phyloP scores from a whole-genome alignment of 2,888 invertebrate genomes.

The Spisula solida region DNA sequence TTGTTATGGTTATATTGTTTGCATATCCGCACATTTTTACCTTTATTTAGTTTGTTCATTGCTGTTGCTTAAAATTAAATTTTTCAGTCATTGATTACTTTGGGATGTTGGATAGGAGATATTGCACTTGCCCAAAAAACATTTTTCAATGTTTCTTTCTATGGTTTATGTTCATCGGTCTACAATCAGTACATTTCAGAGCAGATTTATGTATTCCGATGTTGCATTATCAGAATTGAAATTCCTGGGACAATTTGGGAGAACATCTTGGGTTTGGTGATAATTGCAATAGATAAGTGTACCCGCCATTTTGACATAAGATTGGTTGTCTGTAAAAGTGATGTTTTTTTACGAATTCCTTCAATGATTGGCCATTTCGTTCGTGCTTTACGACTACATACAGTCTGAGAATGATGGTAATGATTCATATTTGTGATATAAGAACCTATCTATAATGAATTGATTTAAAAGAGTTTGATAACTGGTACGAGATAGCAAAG shows the following conservation, averaged over 20 bases:
- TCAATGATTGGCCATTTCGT: background rate
- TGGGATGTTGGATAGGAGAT: too few relatives aligned
- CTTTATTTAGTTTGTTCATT: too few relatives aligned
- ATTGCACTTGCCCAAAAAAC: too few relatives aligned
- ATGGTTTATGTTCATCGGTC: background rate
- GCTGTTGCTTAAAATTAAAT: too few relatives aligned
- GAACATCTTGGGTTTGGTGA: background rate
- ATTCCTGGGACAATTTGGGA: background rate
- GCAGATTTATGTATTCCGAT: background rate
- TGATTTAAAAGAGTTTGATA: conserved; percentile 5
- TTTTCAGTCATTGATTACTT: too few relatives aligned
- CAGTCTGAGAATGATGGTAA: background rate
- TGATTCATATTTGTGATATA: conserved; percentile 3
- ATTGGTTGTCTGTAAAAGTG: conserved; percentile 13
- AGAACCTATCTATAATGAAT: background rate
- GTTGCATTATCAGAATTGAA: background rate
- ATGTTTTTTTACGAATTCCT: background rate
- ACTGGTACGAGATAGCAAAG: background rate
- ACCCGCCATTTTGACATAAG: background rate
- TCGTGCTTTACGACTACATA: background rate
- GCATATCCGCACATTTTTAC: too few relatives aligned
- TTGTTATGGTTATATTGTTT: too few relatives aligned
- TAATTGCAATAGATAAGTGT: background rate
- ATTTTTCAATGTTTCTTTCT: background rate
- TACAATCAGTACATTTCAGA: background rate